Base-by-base conservation (phyloP, 2,888 invertebrate species). In the Apantesis nais region DNA sequence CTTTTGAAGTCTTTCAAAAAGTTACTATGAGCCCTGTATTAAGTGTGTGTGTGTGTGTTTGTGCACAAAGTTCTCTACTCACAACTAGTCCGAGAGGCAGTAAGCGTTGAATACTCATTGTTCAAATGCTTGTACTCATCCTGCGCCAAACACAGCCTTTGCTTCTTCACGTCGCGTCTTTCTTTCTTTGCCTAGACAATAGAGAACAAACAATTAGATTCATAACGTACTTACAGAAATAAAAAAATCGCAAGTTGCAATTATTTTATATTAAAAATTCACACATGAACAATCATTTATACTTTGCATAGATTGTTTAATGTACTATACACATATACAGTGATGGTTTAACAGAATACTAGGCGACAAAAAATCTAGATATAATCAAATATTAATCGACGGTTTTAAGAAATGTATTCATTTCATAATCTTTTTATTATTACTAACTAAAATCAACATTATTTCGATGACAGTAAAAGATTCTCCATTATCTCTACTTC, bases 51-150 rank as follows among this genome's bases (percentile, higher is more conserved):
- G n/a, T n/a, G n/a, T n/a, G n/a, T n/a, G n/a, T n/a, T n/a, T n/a
- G n/a, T n/a, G n/a, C n/a, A 63, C 11, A 22, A 7, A 34, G 22
- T 34, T 9, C 7, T n/a, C 44, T 81, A 97, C 98, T 98, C 95
- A 98, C 99, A 96, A 95, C 99, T 99, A 85, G 98, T 98, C 88
- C 98, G 96, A 76, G 99, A 99, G 76, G 98, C 97, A 79, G 97
- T 98, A 84, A 98, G 96, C 70, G 98, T 98, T 66, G 97, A 96
- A 76, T 97, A 96, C 64, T 97, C 97, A 90, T 97, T 97, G 93
- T 98, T 98, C 75, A 99, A 96, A 90, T 98, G 98, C 89, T 98
- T 98, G 95, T 98, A 99, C 94, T 99, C 99, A 93, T 99, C 98
- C 93, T 99, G 98, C 69, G 99, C 99, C 85, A 99, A 95, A 87